Base-by-base conservation (phyloP, 2,113 vertebrate species). In the Trochalopteron elliotii region DNA sequence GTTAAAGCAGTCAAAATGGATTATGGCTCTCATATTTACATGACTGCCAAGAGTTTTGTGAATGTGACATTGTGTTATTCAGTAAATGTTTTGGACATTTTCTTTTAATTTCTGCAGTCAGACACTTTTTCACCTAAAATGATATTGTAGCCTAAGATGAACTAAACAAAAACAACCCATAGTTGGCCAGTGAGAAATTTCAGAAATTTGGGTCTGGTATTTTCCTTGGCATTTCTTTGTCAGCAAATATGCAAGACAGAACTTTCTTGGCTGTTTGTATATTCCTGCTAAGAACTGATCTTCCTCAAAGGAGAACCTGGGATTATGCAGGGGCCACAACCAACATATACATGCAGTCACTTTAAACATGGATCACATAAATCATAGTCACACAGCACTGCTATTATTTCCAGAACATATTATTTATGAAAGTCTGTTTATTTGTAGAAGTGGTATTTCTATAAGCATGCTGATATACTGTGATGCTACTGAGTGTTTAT, bases 281-380 rank as follows among this genome's bases (percentile, higher is more conserved):
- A 44, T 19, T 23, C 7, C 20, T 65, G 7, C 28, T 65, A 49
- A 80, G 30, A 31, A 61, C 2, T 42, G 17, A 45, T 59, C 31
- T 75, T 45, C 27, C 33, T 50, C 47, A 55, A 13, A 53, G n/a
- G 8, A 84, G n/a, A 83, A 21, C 6, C 21, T 49, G 13, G 40
- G 25, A 55, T 83, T 37, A 1, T 77, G 25, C 42, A 83, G 49
- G 35, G 5, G 7, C 56, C 27, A 33, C 45, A 77, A 81, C 22
- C 1, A 3, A 31, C 1, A 1, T 3, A 33, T 37, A 52, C 3
- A 63, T 23, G 8, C 28, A 56, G 25, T 24, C 7, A 60, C 10
- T 90, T 74, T 47, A 59, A 81, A 65, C 13, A 52, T 13, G 21
- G 37, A 28, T 12, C n/a, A n/a, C n/a, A n/a, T n/a, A n/a, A n/a